phyloP scores from a whole-genome alignment of 2,888 invertebrate species.

The Lampropteryx suffumata region DNA sequence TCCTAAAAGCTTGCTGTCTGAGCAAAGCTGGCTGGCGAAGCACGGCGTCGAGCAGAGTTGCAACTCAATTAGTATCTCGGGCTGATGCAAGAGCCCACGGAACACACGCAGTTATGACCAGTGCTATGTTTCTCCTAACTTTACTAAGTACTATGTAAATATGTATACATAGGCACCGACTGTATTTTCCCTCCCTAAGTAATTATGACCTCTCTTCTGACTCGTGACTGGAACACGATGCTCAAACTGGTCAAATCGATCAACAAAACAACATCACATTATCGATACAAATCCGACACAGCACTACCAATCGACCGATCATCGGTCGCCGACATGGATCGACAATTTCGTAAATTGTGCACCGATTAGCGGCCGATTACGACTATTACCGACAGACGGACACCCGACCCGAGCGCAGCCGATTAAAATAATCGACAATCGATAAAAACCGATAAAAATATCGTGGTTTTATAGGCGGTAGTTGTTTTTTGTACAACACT shows the following conservation, averaged over 20 bases:
- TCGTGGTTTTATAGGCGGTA: slow-evolving; percentile 58
- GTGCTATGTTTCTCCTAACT: too few relatives aligned
- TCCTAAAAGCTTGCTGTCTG: too few relatives aligned
- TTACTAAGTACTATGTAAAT: too few relatives aligned
- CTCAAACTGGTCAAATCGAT: slow-evolving; percentile 2
- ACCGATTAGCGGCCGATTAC: slow-evolving; percentile 82
- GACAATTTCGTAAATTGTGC: slow-evolving; percentile 82
- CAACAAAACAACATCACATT: slow-evolving; percentile 26
- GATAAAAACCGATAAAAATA: slow-evolving; percentile 78
- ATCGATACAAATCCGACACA: slow-evolving; percentile 56
- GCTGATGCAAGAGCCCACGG: too few relatives aligned
- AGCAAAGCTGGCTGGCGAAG: too few relatives aligned
- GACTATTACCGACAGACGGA: slow-evolving; percentile 79
- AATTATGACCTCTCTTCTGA: too few relatives aligned
- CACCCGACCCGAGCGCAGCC: slow-evolving; percentile 69
- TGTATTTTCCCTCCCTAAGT: too few relatives aligned
- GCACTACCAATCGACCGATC: slow-evolving; percentile 64
- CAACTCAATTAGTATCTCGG: too few relatives aligned
- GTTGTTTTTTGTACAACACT: slow-evolving; percentile 56
- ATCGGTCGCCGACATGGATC: slow-evolving; percentile 79
- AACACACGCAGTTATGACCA: too few relatives aligned
- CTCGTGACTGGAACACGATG: not conserved
- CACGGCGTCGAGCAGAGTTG: too few relatives aligned
- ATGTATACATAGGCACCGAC: too few relatives aligned
- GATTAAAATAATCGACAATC: slow-evolving; percentile 82